Conservation (phyloP, 2,797 vertebrate species). For the Argyrosomus regius region DNA sequence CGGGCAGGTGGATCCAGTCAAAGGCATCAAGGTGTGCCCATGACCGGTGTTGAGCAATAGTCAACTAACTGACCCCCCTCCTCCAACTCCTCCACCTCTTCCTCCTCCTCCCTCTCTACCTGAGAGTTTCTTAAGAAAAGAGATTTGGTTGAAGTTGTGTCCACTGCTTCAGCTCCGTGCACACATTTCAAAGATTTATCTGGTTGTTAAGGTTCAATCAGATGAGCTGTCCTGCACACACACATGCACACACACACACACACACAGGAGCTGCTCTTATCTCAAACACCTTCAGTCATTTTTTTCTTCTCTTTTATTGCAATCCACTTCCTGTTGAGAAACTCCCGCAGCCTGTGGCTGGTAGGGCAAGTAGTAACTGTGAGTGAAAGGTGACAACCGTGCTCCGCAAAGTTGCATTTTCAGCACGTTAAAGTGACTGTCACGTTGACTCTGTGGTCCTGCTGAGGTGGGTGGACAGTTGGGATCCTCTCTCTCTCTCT, state of each 20-base stretch:
- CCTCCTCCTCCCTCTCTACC: background rate
- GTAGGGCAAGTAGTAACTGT: conserved; percentile 30
- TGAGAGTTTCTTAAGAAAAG: conserved; percentile 13
- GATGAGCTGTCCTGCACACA: conserved; percentile 30
- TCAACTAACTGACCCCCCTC: conserved; percentile 48
- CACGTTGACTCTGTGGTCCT: background rate
- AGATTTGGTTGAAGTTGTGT: conserved; percentile 29
- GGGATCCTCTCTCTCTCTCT: background rate
- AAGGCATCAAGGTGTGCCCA: conserved; percentile 75
- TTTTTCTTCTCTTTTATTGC: conserved; percentile 70
- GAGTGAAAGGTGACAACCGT: conserved; percentile 51
- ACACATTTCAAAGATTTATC: conserved; percentile 29
- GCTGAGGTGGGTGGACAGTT: conserved; percentile 40
- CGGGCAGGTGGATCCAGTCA: conserved; percentile 81
- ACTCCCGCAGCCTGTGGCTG: conserved; percentile 54
- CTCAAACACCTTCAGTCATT: conserved; percentile 70
- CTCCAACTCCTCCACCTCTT: background rate
- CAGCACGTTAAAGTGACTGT: background rate
- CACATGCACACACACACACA: background rate
- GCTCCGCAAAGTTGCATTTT: conserved; percentile 8
- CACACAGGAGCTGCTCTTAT: conserved; percentile 57
- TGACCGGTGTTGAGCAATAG: conserved; percentile 75
- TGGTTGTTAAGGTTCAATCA: conserved; percentile 29
- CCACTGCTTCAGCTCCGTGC: background rate
- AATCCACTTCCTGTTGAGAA: conserved; percentile 82